Evolutionary conservation across 2,113 vertebrate genomes (phyloP).

Genomic region (Raja brachyura): DNA sequence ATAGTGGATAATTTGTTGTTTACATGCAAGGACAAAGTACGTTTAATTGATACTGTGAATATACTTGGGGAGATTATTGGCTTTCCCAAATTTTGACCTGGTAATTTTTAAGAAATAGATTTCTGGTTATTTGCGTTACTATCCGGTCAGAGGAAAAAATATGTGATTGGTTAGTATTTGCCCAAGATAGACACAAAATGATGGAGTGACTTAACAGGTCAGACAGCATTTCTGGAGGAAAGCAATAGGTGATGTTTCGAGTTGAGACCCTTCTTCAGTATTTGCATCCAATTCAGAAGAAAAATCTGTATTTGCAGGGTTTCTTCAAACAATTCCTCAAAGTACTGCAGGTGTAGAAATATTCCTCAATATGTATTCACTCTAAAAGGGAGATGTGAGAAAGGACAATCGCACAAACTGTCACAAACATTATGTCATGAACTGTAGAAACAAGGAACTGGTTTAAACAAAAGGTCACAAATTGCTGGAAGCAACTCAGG

Average conservation of each 20-base stretch:
- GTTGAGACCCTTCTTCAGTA: too few relatives aligned
- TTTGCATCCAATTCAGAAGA: neutral
- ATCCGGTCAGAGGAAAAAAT: neutral
- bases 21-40: neutral
- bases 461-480: too few relatives aligned
- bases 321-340: neutral
- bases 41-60: neutral
- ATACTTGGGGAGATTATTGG: neutral
- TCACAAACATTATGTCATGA: neutral
- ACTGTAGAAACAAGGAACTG: neutral
- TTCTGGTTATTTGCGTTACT: neutral
- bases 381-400: neutral
- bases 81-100: neutral
- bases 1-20: neutral
- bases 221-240: too few relatives aligned
- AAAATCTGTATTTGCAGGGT: neutral
- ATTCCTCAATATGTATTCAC: neutral
- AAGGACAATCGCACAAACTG: neutral
- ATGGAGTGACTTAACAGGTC: too few relatives aligned
- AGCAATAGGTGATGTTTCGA: too few relatives aligned
- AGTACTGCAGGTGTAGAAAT: neutral
- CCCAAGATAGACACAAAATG: too few relatives aligned
- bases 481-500: too few relatives aligned
- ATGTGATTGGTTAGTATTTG: neutral
- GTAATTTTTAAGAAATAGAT: neutral